These are phyloP conservation scores for Calyptommatus sinebrachiatus DNA, from an alignment of 2,113 vertebrate genomes.

Conservation along the genomic window DNA sequence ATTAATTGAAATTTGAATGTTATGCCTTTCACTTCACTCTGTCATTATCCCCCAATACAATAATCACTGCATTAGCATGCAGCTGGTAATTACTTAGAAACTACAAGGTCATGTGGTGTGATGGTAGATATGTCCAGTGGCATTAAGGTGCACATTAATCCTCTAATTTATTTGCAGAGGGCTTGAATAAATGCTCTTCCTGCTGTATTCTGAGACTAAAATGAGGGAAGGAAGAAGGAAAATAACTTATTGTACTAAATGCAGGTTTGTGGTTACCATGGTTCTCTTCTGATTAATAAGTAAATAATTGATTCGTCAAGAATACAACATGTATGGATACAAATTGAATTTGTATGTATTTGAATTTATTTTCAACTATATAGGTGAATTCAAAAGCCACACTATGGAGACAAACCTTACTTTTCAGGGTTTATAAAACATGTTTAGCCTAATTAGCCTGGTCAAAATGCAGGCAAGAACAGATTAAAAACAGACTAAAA, in stretches of 20 bases:
- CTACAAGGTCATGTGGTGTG: constrained; percentile 34
- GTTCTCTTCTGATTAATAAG: constrained; percentile 41
- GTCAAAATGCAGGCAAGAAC: no score
- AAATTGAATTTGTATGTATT: constrained; percentile 56
- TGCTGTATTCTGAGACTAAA: constrained; percentile 9
- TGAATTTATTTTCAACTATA: constrained; percentile 45
- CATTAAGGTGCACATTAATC: constrained; percentile 44
- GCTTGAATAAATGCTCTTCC: constrained; percentile 40
- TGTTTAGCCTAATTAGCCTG: neutral
- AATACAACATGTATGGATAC: constrained; percentile 42
- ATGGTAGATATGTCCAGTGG: constrained; percentile 27
- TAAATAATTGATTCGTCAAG: constrained; percentile 41
- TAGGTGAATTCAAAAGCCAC: constrained; percentile 33
- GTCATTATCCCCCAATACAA: constrained; percentile 33
- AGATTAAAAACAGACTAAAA: no score
- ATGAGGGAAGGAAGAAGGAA: constrained; percentile 6
- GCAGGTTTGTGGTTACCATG: constrained; percentile 42
- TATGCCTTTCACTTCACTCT: constrained; percentile 5
- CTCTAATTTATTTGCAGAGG: constrained; percentile 55
- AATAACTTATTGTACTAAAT: constrained; percentile 44
- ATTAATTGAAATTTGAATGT: constrained; percentile 25
- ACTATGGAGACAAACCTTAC: constrained; percentile 18
- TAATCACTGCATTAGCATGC: constrained; percentile 36
- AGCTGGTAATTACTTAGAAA: constrained; percentile 33
- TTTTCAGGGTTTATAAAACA: constrained; percentile 6